Percentiles rank a stretch among this genome's conserved stretches.
These are phyloP conservation scores for Eristalis tenax DNA, from an alignment of 2,888 invertebrate genomes.

Conservation along the genomic window DNA sequence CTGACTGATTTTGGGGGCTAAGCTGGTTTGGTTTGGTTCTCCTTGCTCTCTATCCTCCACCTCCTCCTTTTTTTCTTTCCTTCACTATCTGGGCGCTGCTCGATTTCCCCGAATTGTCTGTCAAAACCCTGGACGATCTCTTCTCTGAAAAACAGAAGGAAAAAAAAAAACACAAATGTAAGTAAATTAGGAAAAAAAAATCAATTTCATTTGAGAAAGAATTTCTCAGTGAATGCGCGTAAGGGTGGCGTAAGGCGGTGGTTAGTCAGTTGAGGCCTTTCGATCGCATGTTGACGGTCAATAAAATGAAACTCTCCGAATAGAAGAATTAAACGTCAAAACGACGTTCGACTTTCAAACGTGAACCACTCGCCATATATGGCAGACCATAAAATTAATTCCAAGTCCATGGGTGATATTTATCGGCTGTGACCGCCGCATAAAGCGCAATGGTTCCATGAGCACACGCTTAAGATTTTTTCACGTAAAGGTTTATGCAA, in stretches of 20 bases:
- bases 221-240: constrained; percentile 1
- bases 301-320: constrained; percentile 36
- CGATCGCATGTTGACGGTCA: constrained; percentile 62
- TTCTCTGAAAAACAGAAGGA: constrained; percentile 33
- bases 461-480: constrained; percentile 72
- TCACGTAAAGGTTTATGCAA: constrained; percentile 67
- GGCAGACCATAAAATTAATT: constrained; percentile 70
- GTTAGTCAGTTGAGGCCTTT: no score
- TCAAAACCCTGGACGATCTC: not conserved
- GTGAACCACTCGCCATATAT: constrained; percentile 14
- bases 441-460: constrained; percentile 77
- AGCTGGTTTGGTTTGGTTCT: not conserved
- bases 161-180: not conserved
- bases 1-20: not conserved
- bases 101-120: constrained; percentile 45
- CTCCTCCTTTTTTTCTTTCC: not conserved
- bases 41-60: not conserved
- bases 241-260: constrained; percentile 21
- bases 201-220: constrained; percentile 21
- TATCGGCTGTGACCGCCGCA: constrained; percentile 73
- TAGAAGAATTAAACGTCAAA: constrained; percentile 54
- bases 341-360: not conserved
- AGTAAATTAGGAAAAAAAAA: constrained; percentile 1
- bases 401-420: constrained; percentile 64
- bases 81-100: not conserved